Conservation (phyloP, 2,888 invertebrate genomes). For the Scaptomyza parva region DNA sequence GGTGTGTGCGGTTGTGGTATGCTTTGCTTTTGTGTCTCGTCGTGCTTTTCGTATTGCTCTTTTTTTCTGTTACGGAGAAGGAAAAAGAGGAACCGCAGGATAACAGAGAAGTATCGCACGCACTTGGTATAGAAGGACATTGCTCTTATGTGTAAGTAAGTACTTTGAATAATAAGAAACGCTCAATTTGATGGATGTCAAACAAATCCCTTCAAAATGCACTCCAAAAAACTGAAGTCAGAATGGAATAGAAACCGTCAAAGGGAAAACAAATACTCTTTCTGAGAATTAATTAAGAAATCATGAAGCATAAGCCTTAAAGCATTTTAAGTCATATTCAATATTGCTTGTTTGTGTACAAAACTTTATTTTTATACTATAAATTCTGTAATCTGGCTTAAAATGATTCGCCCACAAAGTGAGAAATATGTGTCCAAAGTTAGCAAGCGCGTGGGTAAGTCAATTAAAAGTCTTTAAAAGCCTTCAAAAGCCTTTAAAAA, state of each 20-base stretch:
- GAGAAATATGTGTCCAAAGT: conserved; percentile 11
- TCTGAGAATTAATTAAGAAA: too few species aligned
- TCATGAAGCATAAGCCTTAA: too few species aligned
- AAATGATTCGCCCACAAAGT: conserved; percentile 38
- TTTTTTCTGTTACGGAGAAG: conserved; percentile 3
- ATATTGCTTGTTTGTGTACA: not conserved
- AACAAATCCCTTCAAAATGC: conserved; percentile 68
- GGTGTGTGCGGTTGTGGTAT: conserved; percentile 45
- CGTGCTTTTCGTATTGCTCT: conserved; percentile 43
- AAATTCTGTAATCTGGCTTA: not conserved
- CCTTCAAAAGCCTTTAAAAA: not conserved
- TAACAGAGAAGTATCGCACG: conserved; percentile 41
- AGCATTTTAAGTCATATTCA: conserved; percentile 31
- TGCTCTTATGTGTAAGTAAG: conserved; percentile 57
- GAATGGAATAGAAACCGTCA: too few species aligned
- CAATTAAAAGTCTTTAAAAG: not conserved
- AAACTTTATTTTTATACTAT: not conserved
- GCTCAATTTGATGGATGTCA: conserved; percentile 77
- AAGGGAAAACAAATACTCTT: not conserved
- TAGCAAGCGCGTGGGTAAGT: conserved; percentile 8
- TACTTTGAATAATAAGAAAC: conserved; percentile 78
- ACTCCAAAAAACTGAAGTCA: conserved; percentile 17
- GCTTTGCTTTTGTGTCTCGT: conserved; percentile 54
- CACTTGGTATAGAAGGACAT: conserved; percentile 59
- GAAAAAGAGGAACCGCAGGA: conserved; percentile 21